A percentile compares a stretch with the other conserved stretches of the same genome.
Conservation (phyloP, 1,140 invertebrate genomes). For the Drosophila busckii region DNA sequence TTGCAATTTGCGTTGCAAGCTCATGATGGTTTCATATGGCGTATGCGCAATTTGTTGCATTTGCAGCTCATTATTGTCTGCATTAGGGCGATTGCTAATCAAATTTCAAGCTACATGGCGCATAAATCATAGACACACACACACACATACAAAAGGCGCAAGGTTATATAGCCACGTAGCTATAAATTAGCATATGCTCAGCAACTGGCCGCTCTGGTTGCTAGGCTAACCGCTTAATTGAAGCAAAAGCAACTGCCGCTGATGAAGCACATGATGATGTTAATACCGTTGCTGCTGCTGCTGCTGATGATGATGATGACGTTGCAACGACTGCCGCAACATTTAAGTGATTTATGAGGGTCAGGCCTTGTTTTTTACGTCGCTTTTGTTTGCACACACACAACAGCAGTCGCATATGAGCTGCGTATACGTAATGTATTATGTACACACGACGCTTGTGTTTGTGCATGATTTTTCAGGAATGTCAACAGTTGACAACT, state of each 20-base stretch:
- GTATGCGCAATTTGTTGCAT: conserved; percentile 30
- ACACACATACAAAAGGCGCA: not conserved
- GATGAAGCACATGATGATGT: too few species aligned
- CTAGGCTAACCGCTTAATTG: conserved; percentile 46
- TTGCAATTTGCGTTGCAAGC: not conserved
- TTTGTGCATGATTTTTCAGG: conserved; percentile 56
- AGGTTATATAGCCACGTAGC: conserved; percentile 12
- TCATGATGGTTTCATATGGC: conserved; percentile 3
- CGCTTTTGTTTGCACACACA: conserved; percentile 16
- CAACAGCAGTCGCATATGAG: conserved; percentile 13
- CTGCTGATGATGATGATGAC: conserved; percentile 13
- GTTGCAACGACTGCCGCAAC: conserved; percentile 26
- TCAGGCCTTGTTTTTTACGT: conserved; percentile 20
- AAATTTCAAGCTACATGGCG: conserved; percentile 16
- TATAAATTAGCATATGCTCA: conserved; percentile 42
- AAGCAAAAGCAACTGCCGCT: conserved; percentile 39
- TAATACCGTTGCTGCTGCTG: conserved; percentile 8
- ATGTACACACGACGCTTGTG: too few species aligned
- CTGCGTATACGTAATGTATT: not conserved
- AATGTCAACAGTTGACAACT: conserved; percentile 56
- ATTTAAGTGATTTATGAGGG: conserved; percentile 66
- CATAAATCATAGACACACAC: conserved; percentile 28
- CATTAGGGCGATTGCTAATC: conserved; percentile 26
- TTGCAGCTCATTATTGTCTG: conserved; percentile 24
- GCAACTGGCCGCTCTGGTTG: not conserved